Percentiles rank a stretch among this genome's conserved stretches.
Conservation (phyloP, 2,888 invertebrate species). For the Clivina fossor region DNA sequence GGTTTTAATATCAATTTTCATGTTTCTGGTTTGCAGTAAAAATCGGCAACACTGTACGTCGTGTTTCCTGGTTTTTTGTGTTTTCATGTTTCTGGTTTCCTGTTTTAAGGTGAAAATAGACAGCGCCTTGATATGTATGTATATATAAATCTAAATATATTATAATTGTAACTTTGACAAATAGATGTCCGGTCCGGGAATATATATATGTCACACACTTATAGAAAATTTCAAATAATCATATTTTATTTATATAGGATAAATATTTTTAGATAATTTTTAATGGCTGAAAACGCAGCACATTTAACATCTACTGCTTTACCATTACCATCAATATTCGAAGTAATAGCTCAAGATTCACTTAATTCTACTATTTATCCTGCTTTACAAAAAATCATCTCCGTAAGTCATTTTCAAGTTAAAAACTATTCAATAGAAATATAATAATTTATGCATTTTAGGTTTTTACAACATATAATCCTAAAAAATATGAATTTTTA, state of each 20-base stretch:
- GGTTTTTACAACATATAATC: constrained; percentile 67
- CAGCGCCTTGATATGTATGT: too few species aligned
- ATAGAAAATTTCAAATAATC: constrained; percentile 1
- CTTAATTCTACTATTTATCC: constrained; percentile 79
- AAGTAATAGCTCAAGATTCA: constrained; percentile 87
- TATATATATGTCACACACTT: too few species aligned
- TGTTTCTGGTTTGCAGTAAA: too few species aligned
- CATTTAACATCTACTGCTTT: constrained; percentile 76
- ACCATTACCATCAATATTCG: constrained; percentile 83
- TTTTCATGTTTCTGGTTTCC: too few species aligned
- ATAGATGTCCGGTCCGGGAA: constrained; percentile 9
- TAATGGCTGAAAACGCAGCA: constrained; percentile 85
- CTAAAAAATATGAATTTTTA: constrained; percentile 65
- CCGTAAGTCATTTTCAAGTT: constrained; percentile 58
- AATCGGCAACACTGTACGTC: too few species aligned
- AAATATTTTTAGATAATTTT: too few species aligned
- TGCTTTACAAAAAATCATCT: constrained; percentile 74
- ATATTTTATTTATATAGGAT: too few species aligned
- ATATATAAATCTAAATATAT: too few species aligned
- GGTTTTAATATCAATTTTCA: too few species aligned
- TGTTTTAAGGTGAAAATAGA: too few species aligned
- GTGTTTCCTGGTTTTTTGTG: too few species aligned
- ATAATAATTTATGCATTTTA: constrained; percentile 49
- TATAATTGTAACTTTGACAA: neutral
- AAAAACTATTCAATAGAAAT: too few species aligned